Conservation (phyloP, 2,888 invertebrate species). For the Chromoteleia sp. region DNA sequence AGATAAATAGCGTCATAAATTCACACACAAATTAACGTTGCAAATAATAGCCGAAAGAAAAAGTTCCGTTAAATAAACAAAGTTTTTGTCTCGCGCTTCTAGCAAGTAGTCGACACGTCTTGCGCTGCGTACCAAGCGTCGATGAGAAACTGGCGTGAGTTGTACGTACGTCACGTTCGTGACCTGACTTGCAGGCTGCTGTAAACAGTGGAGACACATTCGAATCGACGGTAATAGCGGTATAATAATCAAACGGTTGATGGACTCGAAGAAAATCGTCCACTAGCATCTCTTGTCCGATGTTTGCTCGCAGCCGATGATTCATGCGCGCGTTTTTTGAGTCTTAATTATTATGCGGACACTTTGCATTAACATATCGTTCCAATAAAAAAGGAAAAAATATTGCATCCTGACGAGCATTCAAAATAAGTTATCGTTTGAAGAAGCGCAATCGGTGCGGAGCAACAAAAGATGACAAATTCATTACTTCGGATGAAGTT, state of each 20-base stretch:
- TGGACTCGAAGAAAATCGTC: slow-evolving; percentile 14
- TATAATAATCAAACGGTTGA: slow-evolving; percentile 44
- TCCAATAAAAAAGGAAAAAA: slow-evolving; percentile 9
- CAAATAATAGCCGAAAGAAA: no score
- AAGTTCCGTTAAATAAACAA: slow-evolving; percentile 10
- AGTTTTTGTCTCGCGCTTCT: slow-evolving; percentile 24
- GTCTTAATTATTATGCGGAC: slow-evolving; percentile 16
- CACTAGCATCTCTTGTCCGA: not conserved
- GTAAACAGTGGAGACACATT: slow-evolving; percentile 55
- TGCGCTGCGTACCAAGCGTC: slow-evolving; percentile 47
- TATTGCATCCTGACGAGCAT: slow-evolving; percentile 11
- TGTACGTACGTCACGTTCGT: slow-evolving; percentile 60
- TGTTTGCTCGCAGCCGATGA: no score
- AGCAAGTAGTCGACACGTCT: slow-evolving; percentile 29
- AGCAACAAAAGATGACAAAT: slow-evolving; percentile 42
- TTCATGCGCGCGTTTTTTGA: no score
- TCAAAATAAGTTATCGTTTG: slow-evolving; percentile 29
- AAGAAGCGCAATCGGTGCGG: not conserved
- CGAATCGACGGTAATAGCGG: slow-evolving; percentile 47
- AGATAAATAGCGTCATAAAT: not conserved
- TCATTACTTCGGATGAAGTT: slow-evolving; percentile 32
- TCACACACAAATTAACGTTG: not conserved
- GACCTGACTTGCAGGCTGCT: slow-evolving; percentile 58
- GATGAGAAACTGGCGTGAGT: slow-evolving; percentile 62
- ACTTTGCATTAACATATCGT: slow-evolving; percentile 5